phyloP scores from a whole-genome alignment of 2,797 vertebrate species.

The Onychomys arenicola region DNA sequence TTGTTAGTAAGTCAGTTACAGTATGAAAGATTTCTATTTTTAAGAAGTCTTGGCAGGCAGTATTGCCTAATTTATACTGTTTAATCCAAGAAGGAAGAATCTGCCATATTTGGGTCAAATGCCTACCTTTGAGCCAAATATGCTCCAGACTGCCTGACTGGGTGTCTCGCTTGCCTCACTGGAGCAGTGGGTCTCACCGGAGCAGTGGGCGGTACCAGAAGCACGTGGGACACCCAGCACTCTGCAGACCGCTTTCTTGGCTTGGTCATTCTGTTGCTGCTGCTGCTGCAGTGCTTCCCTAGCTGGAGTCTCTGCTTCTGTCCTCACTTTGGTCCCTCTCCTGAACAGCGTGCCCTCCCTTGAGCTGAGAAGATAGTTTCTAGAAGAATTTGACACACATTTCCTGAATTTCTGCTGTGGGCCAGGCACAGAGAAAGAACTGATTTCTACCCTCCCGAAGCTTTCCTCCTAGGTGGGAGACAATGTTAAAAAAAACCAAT shows the following conservation, averaged over 20 bases:
- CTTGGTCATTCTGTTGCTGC: not conserved
- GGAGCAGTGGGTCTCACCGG: fast-evolving
- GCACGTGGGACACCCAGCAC: not conserved
- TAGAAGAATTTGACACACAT: not conserved
- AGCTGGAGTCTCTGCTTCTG: not conserved
- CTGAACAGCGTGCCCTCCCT: fast-evolving
- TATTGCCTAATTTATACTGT: not conserved
- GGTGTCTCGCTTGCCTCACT: fast-evolving
- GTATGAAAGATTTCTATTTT: not conserved
- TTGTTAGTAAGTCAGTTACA: not conserved
- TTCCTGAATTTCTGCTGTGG: not conserved
- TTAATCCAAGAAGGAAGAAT: not conserved
- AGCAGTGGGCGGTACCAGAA: fast-evolving
- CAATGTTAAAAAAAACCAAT: not conserved
- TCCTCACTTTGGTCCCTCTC: not conserved
- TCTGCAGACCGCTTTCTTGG: not conserved
- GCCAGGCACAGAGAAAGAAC: not conserved
- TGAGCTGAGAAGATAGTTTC: not conserved
- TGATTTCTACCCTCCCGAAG: not conserved
- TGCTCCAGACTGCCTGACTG: not conserved
- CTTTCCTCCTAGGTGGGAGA: not conserved
- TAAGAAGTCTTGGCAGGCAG: not conserved
- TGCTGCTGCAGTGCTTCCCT: not conserved
- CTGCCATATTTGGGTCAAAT: not conserved
- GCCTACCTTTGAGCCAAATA: fast-evolving